These are phyloP conservation scores for Apomyelois bistriatella DNA, from an alignment of 2,888 invertebrate genomes.

Conservation along the genomic window DNA sequence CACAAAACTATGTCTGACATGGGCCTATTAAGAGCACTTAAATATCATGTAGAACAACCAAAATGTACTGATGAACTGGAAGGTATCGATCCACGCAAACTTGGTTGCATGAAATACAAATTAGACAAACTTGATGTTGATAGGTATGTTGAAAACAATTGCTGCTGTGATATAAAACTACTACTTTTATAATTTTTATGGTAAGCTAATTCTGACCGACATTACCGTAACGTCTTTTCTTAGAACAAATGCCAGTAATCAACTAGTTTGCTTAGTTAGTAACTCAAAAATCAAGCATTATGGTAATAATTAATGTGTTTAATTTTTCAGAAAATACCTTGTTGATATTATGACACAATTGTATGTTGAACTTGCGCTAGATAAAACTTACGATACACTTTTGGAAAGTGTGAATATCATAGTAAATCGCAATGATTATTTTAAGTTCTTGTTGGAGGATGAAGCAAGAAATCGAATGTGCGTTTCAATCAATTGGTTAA, in stretches of 20 bases:
- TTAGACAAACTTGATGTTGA: conserved; percentile 35
- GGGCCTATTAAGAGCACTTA: conserved; percentile 25
- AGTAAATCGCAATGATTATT: conserved; percentile 22
- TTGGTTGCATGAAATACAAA: conserved; percentile 31
- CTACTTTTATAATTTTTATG: too few species aligned
- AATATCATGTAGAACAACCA: conserved; percentile 29
- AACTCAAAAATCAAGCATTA: too few species aligned
- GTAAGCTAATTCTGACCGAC: too few species aligned
- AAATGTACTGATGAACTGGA: conserved; percentile 29
- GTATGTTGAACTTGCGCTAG: conserved; percentile 39
- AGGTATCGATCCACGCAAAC: conserved; percentile 24
- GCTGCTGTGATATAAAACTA: too few species aligned
- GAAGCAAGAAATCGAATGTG: conserved; percentile 43
- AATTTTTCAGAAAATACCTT: conserved; percentile 37
- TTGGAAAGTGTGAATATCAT: conserved; percentile 23
- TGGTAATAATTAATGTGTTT: neutral
- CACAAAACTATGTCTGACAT: conserved; percentile 30
- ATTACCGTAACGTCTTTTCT: too few species aligned
- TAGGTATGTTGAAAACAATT: conserved; percentile 22
- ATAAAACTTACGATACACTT: conserved; percentile 29
- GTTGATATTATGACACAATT: conserved; percentile 30
- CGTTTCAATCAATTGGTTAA: too few species aligned
- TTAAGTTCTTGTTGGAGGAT: conserved; percentile 30
- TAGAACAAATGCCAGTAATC: too few species aligned
- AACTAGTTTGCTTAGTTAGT: too few species aligned